These are phyloP conservation scores for Euschistus heros DNA, from an alignment of 1,140 invertebrate genomes.

Conservation along the genomic window DNA sequence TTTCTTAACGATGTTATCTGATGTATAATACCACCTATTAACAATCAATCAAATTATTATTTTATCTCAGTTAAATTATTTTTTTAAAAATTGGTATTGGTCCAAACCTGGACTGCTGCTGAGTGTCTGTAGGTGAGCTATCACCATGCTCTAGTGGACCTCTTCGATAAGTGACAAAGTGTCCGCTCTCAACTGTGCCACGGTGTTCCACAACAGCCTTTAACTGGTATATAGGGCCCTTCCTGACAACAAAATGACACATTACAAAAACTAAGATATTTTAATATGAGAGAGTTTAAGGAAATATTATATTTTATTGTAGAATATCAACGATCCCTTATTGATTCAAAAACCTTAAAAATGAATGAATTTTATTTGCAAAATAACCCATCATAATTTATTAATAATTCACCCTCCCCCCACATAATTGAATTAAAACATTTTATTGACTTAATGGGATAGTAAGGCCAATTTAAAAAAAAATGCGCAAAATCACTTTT, in stretches of 20 bases:
- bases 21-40: slow-evolving; percentile 32
- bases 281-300: no score
- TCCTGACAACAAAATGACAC: not conserved
- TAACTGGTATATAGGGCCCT: slow-evolving; percentile 51
- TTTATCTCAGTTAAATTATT: not conserved
- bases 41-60: slow-evolving; percentile 6
- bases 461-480: no score
- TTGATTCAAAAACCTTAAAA: no score
- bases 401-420: no score
- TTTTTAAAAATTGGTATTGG: not conserved
- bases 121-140: not conserved
- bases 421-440: no score
- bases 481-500: no score
- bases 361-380: no score
- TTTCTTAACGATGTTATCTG: slow-evolving; percentile 29
- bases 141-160: slow-evolving; percentile 35
- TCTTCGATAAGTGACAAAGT: slow-evolving; percentile 83
- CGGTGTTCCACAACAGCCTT: slow-evolving; percentile 80
- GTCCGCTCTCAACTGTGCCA: slow-evolving; percentile 73
- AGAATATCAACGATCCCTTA: no score
- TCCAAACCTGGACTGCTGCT: not conserved
- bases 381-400: no score
- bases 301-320: no score
- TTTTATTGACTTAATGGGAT: no score
- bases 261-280: no score